Base-by-base conservation (phyloP, 1,140 invertebrate species). In the Belonocnema kinseyi region DNA sequence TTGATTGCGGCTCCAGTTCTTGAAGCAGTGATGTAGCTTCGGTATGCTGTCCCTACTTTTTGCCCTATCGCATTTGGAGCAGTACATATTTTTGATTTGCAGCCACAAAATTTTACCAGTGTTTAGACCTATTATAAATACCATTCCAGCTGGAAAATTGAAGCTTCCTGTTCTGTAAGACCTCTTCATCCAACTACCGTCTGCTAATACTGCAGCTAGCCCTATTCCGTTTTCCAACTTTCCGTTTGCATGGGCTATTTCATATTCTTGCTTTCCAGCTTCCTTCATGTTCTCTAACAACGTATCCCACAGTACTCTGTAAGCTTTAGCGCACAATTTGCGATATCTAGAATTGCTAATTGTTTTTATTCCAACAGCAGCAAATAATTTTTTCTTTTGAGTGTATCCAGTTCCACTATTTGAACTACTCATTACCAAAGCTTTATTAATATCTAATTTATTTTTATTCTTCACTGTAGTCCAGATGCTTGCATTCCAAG, bases 1-100 rank as follows among this genome's bases (percentile, higher is more conserved):
- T 14, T 81, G 84, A 7, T 40, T n/a, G 8, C 33, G 33, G 19
- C 71, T 66, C 81, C 84, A 89, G 72, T 88, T 90, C 77, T 79
- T 79, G 19, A 26, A 81, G 73, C 82, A 86, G 2, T 50, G 14
- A 52, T 86, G 83, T 33, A 70, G 12, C 16, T 53, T 53, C 0
- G 52, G 50, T 51, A 16, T 66, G 3, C 10, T 26, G 12, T 26
- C 61, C 16, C n/a, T 33, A 3, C 8, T 8, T 33, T 40, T 53
- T 33, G 72, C 72, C 17, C 52, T n/a, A 10, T 51, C 72, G 33
- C 51, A 74, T 21, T 54, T n/a, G 7, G 50, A 73, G 19, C 50
- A 73, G 13, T 51, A 73, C 50, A 33, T 73, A 33, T 53, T 53
- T 52, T 54, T 73, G 0, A 73, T 26, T 21, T 54, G 19, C 8